Conservation (phyloP, 2,888 invertebrate species). For the Drosophila borborema region DNA sequence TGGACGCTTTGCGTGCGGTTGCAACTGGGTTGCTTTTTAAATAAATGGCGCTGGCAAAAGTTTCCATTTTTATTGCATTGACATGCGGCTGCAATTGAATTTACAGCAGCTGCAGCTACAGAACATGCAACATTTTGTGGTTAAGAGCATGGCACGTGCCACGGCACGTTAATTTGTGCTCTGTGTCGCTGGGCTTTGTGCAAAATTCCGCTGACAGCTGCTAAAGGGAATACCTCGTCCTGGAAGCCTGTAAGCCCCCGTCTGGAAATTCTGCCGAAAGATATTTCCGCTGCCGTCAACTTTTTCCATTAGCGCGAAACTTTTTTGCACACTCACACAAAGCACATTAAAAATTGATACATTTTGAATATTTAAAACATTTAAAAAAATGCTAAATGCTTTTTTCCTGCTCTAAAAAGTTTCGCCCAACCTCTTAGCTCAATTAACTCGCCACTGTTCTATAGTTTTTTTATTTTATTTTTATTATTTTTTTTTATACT, state of each 20-base stretch:
- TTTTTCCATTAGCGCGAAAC: conserved; percentile 47
- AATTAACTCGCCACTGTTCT: conserved; percentile 35
- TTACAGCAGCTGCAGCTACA: conserved; percentile 53
- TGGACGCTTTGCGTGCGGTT: conserved; percentile 54
- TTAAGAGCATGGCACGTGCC: conserved; percentile 62
- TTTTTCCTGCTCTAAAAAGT: conserved; percentile 16
- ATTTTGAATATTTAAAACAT: conserved; percentile 44
- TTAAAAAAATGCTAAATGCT: conserved; percentile 27
- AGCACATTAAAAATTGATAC: conserved; percentile 44
- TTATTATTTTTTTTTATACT: background rate
- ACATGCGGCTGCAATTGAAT: conserved; percentile 72
- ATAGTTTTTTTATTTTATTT: conserved; percentile 1
- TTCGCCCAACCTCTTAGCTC: conserved; percentile 20
- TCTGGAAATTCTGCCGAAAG: conserved; percentile 27
- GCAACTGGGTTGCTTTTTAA: conserved; percentile 40
- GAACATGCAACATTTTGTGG: conserved; percentile 76
- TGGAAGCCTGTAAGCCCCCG: background rate
- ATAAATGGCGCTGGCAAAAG: conserved; percentile 23
- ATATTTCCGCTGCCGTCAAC: conserved; percentile 61
- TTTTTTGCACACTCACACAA: conserved; percentile 33
- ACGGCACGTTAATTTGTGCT: conserved; percentile 23
- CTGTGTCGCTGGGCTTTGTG: conserved; percentile 4
- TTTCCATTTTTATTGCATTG: conserved; percentile 68
- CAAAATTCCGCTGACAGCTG: conserved; percentile 32
- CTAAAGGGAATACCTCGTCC: background rate